These are phyloP conservation scores for Sciaenops ocellatus DNA, from an alignment of 2,797 vertebrate species.

Conservation along the genomic window DNA sequence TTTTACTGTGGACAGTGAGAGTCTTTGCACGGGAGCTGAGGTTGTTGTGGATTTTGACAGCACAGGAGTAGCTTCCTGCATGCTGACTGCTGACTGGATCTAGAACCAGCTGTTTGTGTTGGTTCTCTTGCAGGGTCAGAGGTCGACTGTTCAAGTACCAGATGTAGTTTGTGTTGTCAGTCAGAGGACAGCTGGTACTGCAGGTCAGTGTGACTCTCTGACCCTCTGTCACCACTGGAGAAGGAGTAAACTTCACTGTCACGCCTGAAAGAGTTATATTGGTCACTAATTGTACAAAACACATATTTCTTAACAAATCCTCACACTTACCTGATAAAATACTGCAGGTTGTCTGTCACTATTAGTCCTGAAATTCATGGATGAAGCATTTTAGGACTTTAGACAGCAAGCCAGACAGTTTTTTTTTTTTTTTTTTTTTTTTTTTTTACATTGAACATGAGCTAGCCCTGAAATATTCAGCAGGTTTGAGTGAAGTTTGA, in stretches of 20 bases:
- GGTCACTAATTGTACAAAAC: no score
- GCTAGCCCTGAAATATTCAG: no score
- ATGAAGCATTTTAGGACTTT: no score
- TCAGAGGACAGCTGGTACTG: neutral
- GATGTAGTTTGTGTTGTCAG: conserved; percentile 1
- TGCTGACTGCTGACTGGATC: neutral
- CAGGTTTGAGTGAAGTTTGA: no score
- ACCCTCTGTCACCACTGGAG: neutral
- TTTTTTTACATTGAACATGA: no score
- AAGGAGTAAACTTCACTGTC: neutral
- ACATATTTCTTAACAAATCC: no score
- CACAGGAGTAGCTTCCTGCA: conserved; percentile 24
- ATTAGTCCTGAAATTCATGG: no score
- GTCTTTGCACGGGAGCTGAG: accelerated
- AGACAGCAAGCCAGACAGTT: no score
- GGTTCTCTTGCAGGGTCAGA: neutral
- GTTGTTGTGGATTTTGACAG: neutral
- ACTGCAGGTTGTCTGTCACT: no score
- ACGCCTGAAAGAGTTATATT: neutral
- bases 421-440: no score
- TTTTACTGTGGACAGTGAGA: conserved; percentile 20
- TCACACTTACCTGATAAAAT: no score
- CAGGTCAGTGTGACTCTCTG: conserved; percentile 10
- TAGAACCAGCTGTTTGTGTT: conserved; percentile 3
- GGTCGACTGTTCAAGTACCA: neutral